phyloP scores from a whole-genome alignment of 2,113 vertebrate genomes.

The Zootoca vivipara region DNA sequence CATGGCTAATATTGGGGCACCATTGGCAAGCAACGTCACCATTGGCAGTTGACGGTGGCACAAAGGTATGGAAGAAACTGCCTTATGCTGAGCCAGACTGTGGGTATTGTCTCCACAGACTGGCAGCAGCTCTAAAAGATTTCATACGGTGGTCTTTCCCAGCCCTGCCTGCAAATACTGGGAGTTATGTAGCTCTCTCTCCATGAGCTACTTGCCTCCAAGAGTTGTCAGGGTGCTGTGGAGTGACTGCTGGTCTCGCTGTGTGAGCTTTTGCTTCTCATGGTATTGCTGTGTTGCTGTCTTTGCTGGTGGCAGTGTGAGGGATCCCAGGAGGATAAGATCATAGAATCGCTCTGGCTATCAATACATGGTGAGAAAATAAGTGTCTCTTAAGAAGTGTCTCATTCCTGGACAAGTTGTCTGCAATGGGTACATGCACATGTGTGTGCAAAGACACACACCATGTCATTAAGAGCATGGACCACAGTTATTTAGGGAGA shows the following conservation, averaged over 20 bases:
- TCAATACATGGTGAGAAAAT: not conserved
- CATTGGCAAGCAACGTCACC: not conserved
- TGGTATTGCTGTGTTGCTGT: not conserved
- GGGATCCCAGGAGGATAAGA: not conserved
- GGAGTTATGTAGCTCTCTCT: too few species aligned
- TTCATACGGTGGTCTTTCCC: not conserved
- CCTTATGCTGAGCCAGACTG: not conserved
- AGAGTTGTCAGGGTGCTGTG: not conserved
- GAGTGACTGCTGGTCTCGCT: not conserved
- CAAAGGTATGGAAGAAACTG: not conserved
- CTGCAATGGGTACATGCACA: not conserved
- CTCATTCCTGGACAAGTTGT: not conserved
- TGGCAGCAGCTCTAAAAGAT: not conserved
- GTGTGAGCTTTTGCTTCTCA: not conserved
- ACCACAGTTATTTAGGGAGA: not conserved
- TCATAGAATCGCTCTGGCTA: not conserved
- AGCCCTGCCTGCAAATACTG: not conserved
- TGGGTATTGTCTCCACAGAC: not conserved
- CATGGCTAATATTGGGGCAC: not conserved
- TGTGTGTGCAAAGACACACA: not conserved
- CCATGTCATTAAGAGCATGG: fast-evolving
- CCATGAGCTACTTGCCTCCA: not conserved
- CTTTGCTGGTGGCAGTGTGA: not conserved
- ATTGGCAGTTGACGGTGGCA: not conserved
- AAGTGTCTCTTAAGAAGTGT: not conserved